Base-by-base conservation (phyloP, 1,140 invertebrate species). In the Pissodes strobi region DNA sequence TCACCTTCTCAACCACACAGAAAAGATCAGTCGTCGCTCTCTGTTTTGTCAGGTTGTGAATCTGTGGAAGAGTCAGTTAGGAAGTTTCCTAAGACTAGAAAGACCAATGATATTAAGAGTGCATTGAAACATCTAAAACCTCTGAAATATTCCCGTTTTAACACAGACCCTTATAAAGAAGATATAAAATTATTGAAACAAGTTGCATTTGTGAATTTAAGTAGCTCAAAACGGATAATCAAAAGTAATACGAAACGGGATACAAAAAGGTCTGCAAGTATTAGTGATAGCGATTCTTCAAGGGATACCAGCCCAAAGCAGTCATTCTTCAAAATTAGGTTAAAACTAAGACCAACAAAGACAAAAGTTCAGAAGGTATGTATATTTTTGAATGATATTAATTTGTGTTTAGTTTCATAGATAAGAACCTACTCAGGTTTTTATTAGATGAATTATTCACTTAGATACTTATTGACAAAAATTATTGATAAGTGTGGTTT, bases 51-150 rank as follows among this genome's bases (percentile, higher is more conserved):
- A n/a, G n/a, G n/a, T n/a, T n/a, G n/a, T n/a, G n/a, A n/a, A n/a
- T n/a, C n/a, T n/a, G n/a, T n/a, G n/a, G n/a, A n/a, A n/a, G n/a
- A n/a, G n/a, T n/a, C n/a, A n/a, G n/a, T n/a, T n/a, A n/a, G n/a
- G n/a, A n/a, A n/a, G n/a, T n/a, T n/a, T n/a, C n/a, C n/a, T n/a
- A n/a, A n/a, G n/a, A n/a, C n/a, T n/a, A 27, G 9, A 27, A 27
- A 27, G 25, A 27, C 25, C 9, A 5, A 3, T 27, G 25, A 9
- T 27, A 3, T 27, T 27, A 3, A 27, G 9, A 27, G 25, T 27
- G 48, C 6, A 6, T 51, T 51, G 17, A 58, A 34, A 46, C 56
- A 58, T 46, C 25, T 58, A 19, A 58, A 30, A 46, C 56, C 56
- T 34, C 17, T 58, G 22, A 30, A 46, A 22, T 43, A 30, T 34